Evolutionary conservation across 1,140 invertebrate genomes (phyloP).

Genomic region (Asbolus verrucosus): DNA sequence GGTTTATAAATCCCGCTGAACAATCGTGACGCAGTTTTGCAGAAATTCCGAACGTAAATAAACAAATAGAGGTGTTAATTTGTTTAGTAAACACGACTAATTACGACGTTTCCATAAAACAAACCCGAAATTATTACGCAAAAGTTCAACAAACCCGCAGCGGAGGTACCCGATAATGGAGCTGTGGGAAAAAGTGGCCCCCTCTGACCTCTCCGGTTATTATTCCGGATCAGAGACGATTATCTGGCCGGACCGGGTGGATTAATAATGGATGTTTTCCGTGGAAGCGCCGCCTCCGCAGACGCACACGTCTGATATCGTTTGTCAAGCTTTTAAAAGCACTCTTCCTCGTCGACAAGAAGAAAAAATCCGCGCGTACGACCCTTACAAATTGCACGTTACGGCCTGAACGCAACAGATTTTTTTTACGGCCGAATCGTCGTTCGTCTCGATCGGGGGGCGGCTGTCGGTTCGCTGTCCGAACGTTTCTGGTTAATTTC

Average conservation of each 20-base stretch:
- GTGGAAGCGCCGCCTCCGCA: slow-evolving; percentile 12
- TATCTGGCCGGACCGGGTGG: slow-evolving; percentile 10
- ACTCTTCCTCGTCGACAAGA: slow-evolving; percentile 9
- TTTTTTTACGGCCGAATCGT: neutral
- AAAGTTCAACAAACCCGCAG: slow-evolving; percentile 1
- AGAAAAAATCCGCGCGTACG: slow-evolving; percentile 14
- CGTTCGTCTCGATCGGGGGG: slow-evolving; percentile 4
- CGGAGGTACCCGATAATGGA: neutral
- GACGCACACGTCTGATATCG: slow-evolving; percentile 27
- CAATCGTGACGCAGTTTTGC: no score
- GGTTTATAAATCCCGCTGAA: no score
- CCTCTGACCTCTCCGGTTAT: slow-evolving; percentile 19
- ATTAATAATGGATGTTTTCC: slow-evolving; percentile 38
- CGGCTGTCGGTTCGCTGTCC: no score
- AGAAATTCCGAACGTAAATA: no score
- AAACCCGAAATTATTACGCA: neutral
- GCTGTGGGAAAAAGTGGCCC: slow-evolving; percentile 1
- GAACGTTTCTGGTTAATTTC: no score
- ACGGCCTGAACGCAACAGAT: slow-evolving; percentile 13
- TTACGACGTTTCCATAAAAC: neutral
- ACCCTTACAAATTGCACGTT: slow-evolving; percentile 18
- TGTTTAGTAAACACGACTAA: neutral
- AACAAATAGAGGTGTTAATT: no score
- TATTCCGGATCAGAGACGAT: neutral
- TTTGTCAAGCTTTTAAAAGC: slow-evolving; percentile 34